phyloP scores from a whole-genome alignment of 2,797 vertebrate genomes.

The Lophotriccus pileatus region DNA sequence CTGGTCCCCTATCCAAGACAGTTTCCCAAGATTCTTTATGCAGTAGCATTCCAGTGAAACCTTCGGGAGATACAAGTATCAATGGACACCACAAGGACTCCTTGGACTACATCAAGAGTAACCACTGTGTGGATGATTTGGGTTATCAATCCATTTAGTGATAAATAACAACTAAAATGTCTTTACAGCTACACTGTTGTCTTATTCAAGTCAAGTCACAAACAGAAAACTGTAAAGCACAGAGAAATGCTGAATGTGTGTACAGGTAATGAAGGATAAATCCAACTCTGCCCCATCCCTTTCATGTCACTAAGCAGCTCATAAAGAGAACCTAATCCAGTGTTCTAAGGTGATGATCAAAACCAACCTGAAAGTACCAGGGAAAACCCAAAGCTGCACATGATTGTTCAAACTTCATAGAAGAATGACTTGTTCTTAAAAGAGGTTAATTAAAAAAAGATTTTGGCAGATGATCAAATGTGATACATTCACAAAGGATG shows the following conservation, averaged over 20 bases:
- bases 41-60: background rate
- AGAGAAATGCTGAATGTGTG: background rate
- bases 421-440: background rate
- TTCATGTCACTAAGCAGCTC: background rate
- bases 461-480: background rate
- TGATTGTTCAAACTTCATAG: background rate
- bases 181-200: background rate
- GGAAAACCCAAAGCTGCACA: background rate
- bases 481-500: background rate
- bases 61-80: background rate
- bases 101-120: background rate
- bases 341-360: background rate
- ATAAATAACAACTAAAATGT: background rate
- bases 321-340: background rate
- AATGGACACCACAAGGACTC: background rate
- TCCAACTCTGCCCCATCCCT: background rate
- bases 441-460: background rate
- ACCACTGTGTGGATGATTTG: background rate
- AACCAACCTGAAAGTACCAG: background rate
- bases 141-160: background rate
- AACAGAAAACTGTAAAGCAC: background rate
- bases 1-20: background rate
- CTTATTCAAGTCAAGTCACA: background rate
- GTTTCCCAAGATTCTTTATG: background rate
- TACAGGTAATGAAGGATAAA: background rate